Conservation (phyloP, 1,140 invertebrate genomes). For the Dendroctonus ponderosae region DNA sequence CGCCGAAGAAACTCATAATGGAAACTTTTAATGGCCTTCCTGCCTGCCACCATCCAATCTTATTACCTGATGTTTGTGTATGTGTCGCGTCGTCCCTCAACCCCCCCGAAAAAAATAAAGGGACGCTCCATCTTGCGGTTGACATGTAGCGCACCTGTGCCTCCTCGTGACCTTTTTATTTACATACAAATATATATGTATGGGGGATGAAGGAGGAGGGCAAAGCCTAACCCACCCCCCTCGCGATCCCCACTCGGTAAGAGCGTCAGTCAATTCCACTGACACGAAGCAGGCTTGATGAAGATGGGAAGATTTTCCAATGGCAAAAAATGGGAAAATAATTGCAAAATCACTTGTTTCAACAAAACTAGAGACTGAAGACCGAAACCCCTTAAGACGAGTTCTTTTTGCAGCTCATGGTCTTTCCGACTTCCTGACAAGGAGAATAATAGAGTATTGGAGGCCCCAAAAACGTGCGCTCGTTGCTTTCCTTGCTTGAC, state of each 20-base stretch:
- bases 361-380: no score
- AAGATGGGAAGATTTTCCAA: neutral
- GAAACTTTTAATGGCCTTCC: slow-evolving; percentile 10
- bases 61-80: slow-evolving; percentile 15
- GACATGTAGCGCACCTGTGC: slow-evolving; percentile 35
- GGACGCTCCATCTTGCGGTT: slow-evolving; percentile 32
- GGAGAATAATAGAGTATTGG: no score
- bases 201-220: slow-evolving; percentile 15
- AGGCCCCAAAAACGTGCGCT: no score
- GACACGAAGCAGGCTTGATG: neutral
- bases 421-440: no score
- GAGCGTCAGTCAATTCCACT: slow-evolving; percentile 14
- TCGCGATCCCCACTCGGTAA: neutral
- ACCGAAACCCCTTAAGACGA: no score
- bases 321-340: no score
- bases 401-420: no score
- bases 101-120: slow-evolving; percentile 20
- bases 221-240: neutral
- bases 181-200: slow-evolving; percentile 34
- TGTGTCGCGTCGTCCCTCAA: neutral
- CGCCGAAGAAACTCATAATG: neutral
- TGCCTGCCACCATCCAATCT: slow-evolving; percentile 3
- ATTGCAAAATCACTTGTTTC: no score
- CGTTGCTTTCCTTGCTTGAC: no score
- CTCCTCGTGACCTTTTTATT: slow-evolving; percentile 32